Base-by-base conservation (phyloP, 2,888 invertebrate genomes). In the Drosophila buzzatii region DNA sequence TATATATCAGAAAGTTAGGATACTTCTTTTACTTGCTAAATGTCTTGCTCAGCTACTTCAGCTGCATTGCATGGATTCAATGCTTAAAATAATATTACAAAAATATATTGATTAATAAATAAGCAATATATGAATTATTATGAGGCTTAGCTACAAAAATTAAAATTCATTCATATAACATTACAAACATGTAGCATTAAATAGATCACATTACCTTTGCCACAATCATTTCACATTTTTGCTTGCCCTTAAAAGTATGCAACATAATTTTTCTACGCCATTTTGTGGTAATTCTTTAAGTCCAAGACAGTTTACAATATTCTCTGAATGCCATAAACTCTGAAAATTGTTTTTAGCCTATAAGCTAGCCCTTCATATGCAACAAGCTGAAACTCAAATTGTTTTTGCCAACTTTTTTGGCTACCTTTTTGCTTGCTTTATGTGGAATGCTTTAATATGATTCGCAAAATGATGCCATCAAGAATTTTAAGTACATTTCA, bases 401-500 rank as follows among this genome's bases (percentile, higher is more conserved):
- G 23, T 27, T 35, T 35, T 18, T 37, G 1, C 1, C 4, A 18
- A 37, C 18, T 18, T 59, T 59, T 18, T 2, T 23, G n/a, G 18
- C 27, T 6, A 33, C 18, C 20, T 33, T 66, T n/a, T 4, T 1
- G 27, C 5, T 18, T 18, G 9, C 31, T n/a, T 35, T 47, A 47
- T 66, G 41, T 41, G 60, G 55, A 52, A 74, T 74, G 42, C n/a
- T 45, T 45, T 70, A 65, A 58, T 68, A 59, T 63, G 69, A 27
- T 42, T 39, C 69, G 64, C 65, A 47, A 70, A 70, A 76, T 74
- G 66, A 71, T 64, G 66, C 63, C 79, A 82, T 85, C 68, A 85
- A 73, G 73, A 69, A 83, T 70, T 79, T 65, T 64, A 51, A 74
- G 64, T 18, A 73, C 49, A 72, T 81, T 73, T 70, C 80, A 88